Percentiles rank a stretch among this genome's conserved stretches.
phyloP scores from a whole-genome alignment of 2,888 invertebrate species.

The Thymelicus acteon region DNA sequence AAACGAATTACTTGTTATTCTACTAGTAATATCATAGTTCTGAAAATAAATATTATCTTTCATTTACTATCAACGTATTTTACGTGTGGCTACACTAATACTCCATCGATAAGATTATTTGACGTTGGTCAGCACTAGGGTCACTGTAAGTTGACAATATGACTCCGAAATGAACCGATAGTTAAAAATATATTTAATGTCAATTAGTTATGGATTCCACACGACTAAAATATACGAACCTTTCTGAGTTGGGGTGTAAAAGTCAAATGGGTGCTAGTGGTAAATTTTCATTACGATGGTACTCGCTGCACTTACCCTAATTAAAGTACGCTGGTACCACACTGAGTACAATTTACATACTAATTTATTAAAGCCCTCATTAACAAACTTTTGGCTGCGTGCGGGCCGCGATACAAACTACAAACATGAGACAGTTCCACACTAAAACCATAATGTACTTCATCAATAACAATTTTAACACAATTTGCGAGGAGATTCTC shows the following conservation, averaged over 20 bases:
- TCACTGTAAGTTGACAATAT: no score
- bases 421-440: conserved; percentile 18
- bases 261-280: background rate
- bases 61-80: no score
- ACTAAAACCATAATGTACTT: conserved; percentile 31
- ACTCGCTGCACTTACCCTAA: conserved; percentile 4
- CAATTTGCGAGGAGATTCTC: conserved; percentile 4
- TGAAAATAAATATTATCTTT: no score
- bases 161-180: no score
- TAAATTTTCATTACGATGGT: background rate
- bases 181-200: no score
- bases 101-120: no score
- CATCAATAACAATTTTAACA: conserved; percentile 21
- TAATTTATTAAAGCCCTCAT: conserved; percentile 37
- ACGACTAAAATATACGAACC: background rate
- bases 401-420: conserved; percentile 34
- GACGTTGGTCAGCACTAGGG: no score
- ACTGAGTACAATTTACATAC: conserved; percentile 32
- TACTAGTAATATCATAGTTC: no score
- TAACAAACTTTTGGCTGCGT: conserved; percentile 35
- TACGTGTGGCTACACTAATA: no score
- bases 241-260: no score
- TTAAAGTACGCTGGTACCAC: conserved; percentile 21
- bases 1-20: no score
- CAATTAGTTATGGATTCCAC: no score